Evolutionary conservation across 1,140 invertebrate genomes (phyloP), one percentile per base, ranked within the genome.

Genomic region (Cecropterus lyciades): DNA sequence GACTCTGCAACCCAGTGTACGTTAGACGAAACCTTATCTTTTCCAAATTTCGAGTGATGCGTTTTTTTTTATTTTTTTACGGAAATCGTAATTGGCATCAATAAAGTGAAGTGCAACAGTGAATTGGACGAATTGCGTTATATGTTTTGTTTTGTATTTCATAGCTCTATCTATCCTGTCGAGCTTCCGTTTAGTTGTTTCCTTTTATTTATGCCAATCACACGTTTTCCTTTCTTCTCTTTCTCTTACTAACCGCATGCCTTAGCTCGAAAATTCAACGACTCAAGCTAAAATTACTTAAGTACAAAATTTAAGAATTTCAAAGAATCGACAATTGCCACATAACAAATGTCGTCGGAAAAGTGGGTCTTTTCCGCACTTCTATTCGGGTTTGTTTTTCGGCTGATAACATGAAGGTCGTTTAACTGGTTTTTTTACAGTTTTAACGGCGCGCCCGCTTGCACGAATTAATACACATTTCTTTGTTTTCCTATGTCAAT

Each of bases 41-140:
- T 73, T 69, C 68, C 67, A 69, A 72, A 72, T 53, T 51, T 45
- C 16, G 15, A 57, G 52, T 56, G 65, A 46, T 62, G 30, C 17
- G 33, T 84, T 77, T 75, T 57, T 57, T 27, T 10, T 20, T 5
- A 24, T 43, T 57, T 57, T 57, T 56, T 42, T 37, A 66, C 73
- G 78, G 75, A 82, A 85, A 80, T 80, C 87, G 86, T 88, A 84
- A 91, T 89, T 89, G 87, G 88, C 87, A 89, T 91, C 83, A 80
- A 80, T 82, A 84, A 85, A 87, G 88, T 91, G 88, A 84, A 83
- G 88, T 89, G 64, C 69, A 77, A 75, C 80, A 79, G 80, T 81
- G 75, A 82, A 79, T 75, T 73, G 85, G 85, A 84, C 79, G 72
- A 43, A 79, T 79, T 69, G 52, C 63, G 33, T 71, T 74, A 73